These are phyloP conservation scores for Bombus waltoni DNA, from an alignment of 1,140 invertebrate genomes.

Conservation along the genomic window DNA sequence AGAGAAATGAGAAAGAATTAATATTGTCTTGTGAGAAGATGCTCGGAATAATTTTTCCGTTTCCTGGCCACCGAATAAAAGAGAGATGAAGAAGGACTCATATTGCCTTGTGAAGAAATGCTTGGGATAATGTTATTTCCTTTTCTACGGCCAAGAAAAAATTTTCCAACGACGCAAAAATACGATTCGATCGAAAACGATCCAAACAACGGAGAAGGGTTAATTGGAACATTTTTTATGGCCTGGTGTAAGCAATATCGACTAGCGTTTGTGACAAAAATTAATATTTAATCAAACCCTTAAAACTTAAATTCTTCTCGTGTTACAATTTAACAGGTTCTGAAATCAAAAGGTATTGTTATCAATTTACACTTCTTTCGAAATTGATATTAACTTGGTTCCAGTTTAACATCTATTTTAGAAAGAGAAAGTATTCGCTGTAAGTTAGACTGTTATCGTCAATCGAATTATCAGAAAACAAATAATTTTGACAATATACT, in stretches of 20 bases:
- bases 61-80: not conserved
- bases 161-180: no score
- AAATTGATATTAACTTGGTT: not conserved
- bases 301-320: not conserved
- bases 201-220: no score
- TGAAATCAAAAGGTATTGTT: not conserved
- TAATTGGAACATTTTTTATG: no score
- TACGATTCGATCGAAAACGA: no score
- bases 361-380: not conserved
- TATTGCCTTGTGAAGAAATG: not conserved
- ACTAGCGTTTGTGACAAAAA: not conserved
- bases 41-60: not conserved
- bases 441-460: not conserved
- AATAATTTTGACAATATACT: not conserved
- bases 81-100: not conserved
- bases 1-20: not conserved
- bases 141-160: no score
- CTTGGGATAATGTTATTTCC: not conserved
- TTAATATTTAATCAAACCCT: not conserved
- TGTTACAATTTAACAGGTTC: not conserved
- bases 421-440: not conserved
- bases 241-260: not conserved
- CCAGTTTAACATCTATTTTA: not conserved
- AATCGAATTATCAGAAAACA: not conserved
- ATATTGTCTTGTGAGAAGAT: not conserved